A percentile compares a stretch with the other conserved stretches of the same genome.
Evolutionary conservation across 2,888 invertebrate genomes (phyloP).

Genomic region (Stenchaetothrips biformis): DNA sequence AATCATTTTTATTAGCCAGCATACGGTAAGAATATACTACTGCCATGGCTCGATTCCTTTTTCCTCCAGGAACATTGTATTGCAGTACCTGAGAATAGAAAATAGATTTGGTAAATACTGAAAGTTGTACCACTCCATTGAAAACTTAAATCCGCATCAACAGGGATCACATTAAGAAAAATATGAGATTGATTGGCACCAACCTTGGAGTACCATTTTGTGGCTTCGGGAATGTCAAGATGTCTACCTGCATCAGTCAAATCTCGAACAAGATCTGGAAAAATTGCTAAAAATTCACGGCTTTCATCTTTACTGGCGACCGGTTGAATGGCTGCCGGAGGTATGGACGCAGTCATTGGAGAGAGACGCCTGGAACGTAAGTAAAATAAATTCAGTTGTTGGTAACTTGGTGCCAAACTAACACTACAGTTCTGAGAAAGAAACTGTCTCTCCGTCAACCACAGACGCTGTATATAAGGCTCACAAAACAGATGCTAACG

Average conservation of each 20-base stretch:
- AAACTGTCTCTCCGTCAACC: too few species aligned
- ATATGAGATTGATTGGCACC: conserved; percentile 36
- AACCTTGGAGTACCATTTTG: conserved; percentile 76
- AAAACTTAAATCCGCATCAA: neutral
- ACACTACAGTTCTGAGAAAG: neutral
- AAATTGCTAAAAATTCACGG: conserved; percentile 80
- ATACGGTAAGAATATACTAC: conserved; percentile 71
- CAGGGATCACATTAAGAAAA: neutral
- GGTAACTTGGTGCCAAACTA: neutral
- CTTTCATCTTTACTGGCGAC: conserved; percentile 72
- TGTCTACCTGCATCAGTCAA: conserved; percentile 71
- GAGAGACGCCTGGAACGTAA: neutral
- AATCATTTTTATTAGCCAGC: conserved; percentile 58
- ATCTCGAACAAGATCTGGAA: conserved; percentile 81
- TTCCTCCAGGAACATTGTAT: conserved; percentile 89
- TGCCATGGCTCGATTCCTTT: conserved; percentile 73
- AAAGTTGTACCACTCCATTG: neutral
- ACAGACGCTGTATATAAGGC: too few species aligned
- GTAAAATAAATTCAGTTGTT: neutral
- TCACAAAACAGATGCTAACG: too few species aligned
- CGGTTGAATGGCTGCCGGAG: conserved; percentile 52
- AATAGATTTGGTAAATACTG: neutral
- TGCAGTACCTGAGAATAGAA: conserved; percentile 63
- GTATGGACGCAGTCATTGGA: conserved; percentile 15
- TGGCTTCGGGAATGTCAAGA: conserved; percentile 71